phyloP scores from a whole-genome alignment of 2,113 vertebrate genomes.

The Xiphias gladius region DNA sequence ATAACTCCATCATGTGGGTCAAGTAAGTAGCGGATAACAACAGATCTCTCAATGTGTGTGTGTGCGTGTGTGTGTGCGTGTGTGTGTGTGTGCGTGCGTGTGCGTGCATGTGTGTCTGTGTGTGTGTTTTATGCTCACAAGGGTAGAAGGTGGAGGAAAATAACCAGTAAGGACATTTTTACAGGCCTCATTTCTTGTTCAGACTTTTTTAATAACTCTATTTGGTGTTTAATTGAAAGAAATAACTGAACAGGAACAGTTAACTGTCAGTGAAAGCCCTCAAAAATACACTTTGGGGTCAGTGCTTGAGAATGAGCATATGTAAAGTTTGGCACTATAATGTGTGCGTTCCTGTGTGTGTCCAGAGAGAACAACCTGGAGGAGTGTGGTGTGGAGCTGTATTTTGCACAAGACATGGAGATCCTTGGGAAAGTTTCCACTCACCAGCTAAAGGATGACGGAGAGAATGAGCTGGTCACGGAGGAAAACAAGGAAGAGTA shows the following conservation, averaged over 20 bases:
- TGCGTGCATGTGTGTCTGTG: too few species aligned
- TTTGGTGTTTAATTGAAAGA: too few species aligned
- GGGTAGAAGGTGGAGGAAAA: not conserved
- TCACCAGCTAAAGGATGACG: constrained; percentile 95
- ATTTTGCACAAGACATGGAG: constrained; percentile 99
- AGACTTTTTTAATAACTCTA: too few species aligned
- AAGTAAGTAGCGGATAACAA: constrained; percentile 89
- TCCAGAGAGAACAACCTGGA: constrained; percentile 95
- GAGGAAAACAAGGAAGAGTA: constrained; percentile 99
- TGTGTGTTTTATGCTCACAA: not conserved
- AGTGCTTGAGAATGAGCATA: not conserved
- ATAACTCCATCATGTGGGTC: constrained; percentile 98
- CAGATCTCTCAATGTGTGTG: not conserved
- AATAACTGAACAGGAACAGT: too few species aligned
- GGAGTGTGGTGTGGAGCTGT: constrained; percentile 96
- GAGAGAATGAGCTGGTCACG: constrained; percentile 93
- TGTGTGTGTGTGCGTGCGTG: too few species aligned
- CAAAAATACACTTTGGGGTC: too few species aligned
- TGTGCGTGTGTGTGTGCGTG: too few species aligned
- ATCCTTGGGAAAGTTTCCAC: constrained; percentile 97
- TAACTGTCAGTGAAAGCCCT: too few species aligned
- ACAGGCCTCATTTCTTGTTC: too few species aligned
- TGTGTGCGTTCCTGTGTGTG: constrained; percentile 14
- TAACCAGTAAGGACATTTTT: too few species aligned
- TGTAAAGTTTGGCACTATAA: not conserved